Percentiles rank a stretch among this genome's conserved stretches.
Conservation (phyloP, 2,797 vertebrate genomes). For the Phataginus tetradactyla region DNA sequence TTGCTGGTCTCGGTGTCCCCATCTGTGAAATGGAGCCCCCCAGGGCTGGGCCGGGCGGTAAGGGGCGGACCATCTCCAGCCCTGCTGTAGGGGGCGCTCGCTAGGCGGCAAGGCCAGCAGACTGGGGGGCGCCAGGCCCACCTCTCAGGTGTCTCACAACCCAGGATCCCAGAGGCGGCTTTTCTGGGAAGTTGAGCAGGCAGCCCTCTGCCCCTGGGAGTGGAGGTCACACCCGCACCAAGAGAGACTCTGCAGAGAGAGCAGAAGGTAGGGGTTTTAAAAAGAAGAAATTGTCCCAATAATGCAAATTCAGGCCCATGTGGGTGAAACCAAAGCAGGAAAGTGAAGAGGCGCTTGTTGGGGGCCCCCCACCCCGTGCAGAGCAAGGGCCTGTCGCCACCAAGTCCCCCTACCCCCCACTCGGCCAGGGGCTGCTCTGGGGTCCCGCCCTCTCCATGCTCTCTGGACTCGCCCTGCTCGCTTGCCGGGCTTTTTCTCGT, state of each 20-base stretch:
- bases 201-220: not conserved
- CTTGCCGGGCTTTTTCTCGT: not conserved
- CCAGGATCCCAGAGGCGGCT: accelerated
- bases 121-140: not conserved
- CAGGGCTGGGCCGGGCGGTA: too few species aligned
- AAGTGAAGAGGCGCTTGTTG: not conserved
- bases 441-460: too few species aligned
- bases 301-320: not conserved
- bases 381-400: accelerated
- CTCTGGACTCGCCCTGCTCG: not conserved
- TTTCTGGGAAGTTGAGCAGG: slow-evolving; percentile 13
- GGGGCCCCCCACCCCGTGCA: not conserved
- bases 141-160: not conserved
- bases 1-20: accelerated
- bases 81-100: not conserved
- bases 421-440: not conserved
- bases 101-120: accelerated
- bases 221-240: not conserved
- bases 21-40: not conserved
- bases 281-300: not conserved
- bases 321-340: not conserved
- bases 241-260: not conserved
- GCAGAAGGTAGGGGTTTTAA: not conserved
- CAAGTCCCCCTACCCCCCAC: accelerated
- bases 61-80: not conserved